Evolutionary conservation across 2,888 invertebrate genomes (phyloP).

Genomic region (Acanthococcus lagerstroemiae): DNA sequence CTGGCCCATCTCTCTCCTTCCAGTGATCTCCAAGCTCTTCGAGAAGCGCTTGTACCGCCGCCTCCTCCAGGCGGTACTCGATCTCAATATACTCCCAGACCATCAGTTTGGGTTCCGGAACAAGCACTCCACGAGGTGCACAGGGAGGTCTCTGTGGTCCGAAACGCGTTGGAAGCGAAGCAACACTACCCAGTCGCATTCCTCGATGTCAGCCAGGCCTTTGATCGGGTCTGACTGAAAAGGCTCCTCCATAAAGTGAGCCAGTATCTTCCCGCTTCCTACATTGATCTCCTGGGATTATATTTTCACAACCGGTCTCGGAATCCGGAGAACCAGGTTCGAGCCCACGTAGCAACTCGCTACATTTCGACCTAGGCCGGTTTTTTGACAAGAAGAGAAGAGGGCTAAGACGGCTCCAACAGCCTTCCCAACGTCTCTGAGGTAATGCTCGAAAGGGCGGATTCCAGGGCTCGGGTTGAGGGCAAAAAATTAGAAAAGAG

Average conservation of each 20-base stretch:
- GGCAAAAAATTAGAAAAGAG: no score
- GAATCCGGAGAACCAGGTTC: no score
- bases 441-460: no score
- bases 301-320: no score
- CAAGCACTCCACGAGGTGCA: neutral
- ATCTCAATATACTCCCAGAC: neutral
- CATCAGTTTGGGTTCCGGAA: neutral
- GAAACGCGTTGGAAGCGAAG: neutral
- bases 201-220: neutral
- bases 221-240: neutral
- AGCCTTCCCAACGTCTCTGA: no score
- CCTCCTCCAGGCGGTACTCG: neutral
- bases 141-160: neutral
- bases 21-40: neutral
- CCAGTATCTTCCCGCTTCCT: no score
- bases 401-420: no score
- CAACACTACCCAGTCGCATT: neutral
- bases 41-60: neutral
- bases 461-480: no score
- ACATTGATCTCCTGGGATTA: no score
- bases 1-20: neutral
- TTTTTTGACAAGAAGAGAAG: no score
- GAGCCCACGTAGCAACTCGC: no score
- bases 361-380: no score
- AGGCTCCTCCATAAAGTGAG: neutral